Evolutionary conservation across 2,113 vertebrate genomes (phyloP), one percentile per base, ranked within the genome.

Genomic region (Pitta sordida): DNA sequence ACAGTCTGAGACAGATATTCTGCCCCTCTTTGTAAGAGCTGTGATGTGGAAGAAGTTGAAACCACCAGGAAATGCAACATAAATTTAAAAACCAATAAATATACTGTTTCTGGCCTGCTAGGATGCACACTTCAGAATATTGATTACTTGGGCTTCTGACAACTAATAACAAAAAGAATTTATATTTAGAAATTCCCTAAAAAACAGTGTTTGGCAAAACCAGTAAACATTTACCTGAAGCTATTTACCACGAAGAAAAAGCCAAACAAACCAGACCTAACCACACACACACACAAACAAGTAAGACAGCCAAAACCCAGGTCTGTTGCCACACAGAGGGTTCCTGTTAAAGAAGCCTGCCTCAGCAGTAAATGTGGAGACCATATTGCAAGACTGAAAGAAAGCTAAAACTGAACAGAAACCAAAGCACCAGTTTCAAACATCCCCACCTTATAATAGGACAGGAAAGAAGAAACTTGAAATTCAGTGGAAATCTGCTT

Each of bases 341-440:
- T 16, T 43, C 14, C 16, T 43, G 20, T 51, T 58, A 19, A 37
- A 22, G 59, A 4, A 19, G n/a, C 30, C 9, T 20, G 10, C 34
- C 34, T 32, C 36, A n/a, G 6, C 3, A 3, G 10, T 1, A 49
- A 12, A 12, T 9, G 3, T 2, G 3, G 16, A 60, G n/a, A 39
- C 4, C 15, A 3, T 48, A 27, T 30, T 4, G 24, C 9, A 43
- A 11, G 7, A 41, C 3, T 18, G 14, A 49, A 56, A 52, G 13
- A 1, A 64, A 59, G 19, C 13, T 34, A 29, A 75, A 51, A 10
- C 7, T 0, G 0, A 86, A 44, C 22, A 60, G 17, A 49, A 58
- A 16, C 19, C 34, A 32, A 69, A 65, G 64, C 26, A 32, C 20
- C 15, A 27, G 14, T 37, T 56, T 39, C 53, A 58, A 76, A 58